A percentile compares a stretch with the other conserved stretches of the same genome.
Evolutionary conservation across 37 sponge, comb jelly and placozoan species (phyloP).

Genomic region (Chondrilla cf. caribensis): DNA sequence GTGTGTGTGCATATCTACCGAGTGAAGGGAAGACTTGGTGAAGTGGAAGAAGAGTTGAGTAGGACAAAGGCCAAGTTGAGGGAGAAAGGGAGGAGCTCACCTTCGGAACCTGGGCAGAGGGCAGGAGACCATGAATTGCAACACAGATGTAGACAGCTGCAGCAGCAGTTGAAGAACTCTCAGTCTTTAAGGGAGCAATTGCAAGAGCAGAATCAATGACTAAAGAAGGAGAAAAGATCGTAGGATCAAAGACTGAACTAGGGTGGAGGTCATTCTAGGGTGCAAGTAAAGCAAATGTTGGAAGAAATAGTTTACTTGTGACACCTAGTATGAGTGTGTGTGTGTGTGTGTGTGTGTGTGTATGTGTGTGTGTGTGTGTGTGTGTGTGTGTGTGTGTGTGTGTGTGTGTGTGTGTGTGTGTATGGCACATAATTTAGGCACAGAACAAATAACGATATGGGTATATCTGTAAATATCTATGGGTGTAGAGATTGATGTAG

Average conservation of each 20-base stretch:
- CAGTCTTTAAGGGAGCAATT: not conserved
- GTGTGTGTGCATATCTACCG: not conserved
- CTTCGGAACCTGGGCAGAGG: not conserved
- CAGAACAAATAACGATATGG: too few relatives aligned
- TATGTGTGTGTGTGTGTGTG: conserved; percentile 23
- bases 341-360: conserved; percentile 25
- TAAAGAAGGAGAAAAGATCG: not conserved
- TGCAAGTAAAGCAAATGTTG: not conserved
- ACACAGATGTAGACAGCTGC: not conserved
- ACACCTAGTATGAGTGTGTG: conserved; percentile 10
- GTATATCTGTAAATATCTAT: too few relatives aligned
- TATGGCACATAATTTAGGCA: too few relatives aligned
- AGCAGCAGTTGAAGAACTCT: not conserved
- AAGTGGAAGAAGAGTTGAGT: not conserved
- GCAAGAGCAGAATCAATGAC: not conserved
- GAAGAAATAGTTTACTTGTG: not conserved
- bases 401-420: too few relatives aligned
- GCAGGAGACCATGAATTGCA: not conserved
- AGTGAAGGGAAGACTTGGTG: not conserved
- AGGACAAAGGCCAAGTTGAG: not conserved
- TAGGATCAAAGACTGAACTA: not conserved
- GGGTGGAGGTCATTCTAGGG: not conserved
- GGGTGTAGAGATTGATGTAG: too few relatives aligned
- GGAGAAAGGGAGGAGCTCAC: not conserved
- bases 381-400: too few relatives aligned